These are phyloP conservation scores for Luperina nickerlii DNA, from an alignment of 2,888 invertebrate genomes.

Conservation along the genomic window DNA sequence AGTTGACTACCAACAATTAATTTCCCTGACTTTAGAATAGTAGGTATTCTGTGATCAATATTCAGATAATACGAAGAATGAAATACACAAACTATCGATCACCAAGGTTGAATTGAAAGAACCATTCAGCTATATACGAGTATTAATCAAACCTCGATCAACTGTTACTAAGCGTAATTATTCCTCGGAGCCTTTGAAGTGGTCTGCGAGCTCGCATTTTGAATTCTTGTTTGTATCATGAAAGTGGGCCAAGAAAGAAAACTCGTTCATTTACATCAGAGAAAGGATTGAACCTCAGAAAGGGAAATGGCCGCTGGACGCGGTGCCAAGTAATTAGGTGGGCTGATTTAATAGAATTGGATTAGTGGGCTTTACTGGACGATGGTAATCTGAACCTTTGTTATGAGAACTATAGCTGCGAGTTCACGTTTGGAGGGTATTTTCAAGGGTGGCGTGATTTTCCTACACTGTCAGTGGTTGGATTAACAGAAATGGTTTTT, in stretches of 20 bases:
- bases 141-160: neutral
- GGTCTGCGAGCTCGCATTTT: constrained; percentile 14
- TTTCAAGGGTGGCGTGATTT: neutral
- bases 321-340: constrained; percentile 48
- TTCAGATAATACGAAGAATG: neutral
- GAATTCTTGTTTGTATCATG: constrained; percentile 6
- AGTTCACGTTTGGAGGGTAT: constrained; percentile 6
- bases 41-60: neutral
- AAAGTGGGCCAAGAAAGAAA: constrained; percentile 27
- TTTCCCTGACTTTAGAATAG: neutral
- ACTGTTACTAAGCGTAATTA: constrained; percentile 8
- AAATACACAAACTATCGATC: neutral
- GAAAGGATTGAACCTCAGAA: constrained; percentile 18
- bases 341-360: constrained; percentile 53
- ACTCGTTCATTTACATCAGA: constrained; percentile 25
- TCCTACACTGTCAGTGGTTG: neutral
- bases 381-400: constrained; percentile 20
- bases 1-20: neutral
- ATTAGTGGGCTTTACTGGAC: constrained; percentile 20
- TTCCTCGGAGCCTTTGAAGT: constrained; percentile 9
- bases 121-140: neutral
- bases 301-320: constrained; percentile 25
- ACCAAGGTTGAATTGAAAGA: neutral
- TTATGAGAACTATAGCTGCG: constrained; percentile 13
- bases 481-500: neutral